Evolutionary conservation across 2,113 vertebrate species (phyloP).

Genomic region (Phyllostomus discolor): DNA sequence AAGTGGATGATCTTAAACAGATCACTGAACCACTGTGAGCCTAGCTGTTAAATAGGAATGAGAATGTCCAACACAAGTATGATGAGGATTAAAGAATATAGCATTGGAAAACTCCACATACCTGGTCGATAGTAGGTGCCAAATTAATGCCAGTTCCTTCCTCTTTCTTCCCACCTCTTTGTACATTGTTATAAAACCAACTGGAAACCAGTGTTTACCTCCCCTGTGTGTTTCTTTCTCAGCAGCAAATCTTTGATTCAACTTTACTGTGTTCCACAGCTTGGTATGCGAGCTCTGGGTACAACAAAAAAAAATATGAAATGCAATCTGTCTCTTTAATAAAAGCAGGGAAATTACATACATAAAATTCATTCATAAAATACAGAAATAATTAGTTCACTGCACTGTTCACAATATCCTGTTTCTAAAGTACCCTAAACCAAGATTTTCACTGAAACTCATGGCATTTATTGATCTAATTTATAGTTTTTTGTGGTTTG

Average conservation of each 20-base stretch:
- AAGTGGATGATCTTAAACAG: not conserved
- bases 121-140: not conserved
- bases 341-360: constrained; percentile 79
- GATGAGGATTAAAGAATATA: not conserved
- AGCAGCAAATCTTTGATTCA: not conserved
- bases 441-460: constrained; percentile 23
- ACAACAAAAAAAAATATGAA: constrained; percentile 78
- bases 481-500: not conserved
- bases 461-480: constrained; percentile 37
- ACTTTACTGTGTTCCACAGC: not conserved
- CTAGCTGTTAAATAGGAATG: not conserved
- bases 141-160: not conserved
- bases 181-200: not conserved
- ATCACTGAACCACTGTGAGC: not conserved
- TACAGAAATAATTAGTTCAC: constrained; percentile 65
- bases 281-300: constrained; percentile 67
- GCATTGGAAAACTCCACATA: not conserved
- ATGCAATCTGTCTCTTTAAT: constrained; percentile 80
- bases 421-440: constrained; percentile 64
- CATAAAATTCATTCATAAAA: constrained; percentile 81
- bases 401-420: constrained; percentile 51
- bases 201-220: not conserved
- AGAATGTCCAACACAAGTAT: not conserved
- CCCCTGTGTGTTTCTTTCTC: not conserved
- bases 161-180: not conserved